Evolutionary conservation across 2,888 invertebrate species (phyloP), one percentile per base, ranked within the genome.

Genomic region (Malthinus seriepunctatus): DNA sequence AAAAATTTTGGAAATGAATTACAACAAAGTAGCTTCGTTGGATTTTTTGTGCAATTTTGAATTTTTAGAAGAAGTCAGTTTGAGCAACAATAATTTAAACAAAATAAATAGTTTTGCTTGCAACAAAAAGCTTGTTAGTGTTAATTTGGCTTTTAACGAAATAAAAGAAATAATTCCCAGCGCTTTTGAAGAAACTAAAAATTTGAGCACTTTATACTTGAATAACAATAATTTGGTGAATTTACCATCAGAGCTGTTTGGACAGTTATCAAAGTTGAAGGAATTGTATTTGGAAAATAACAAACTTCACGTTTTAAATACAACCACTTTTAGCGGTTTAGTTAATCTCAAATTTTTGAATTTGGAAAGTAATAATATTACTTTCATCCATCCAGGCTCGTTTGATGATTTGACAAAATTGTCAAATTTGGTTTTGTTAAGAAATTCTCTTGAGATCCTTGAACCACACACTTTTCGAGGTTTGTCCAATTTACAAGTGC

Each of bases 131-230:
- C n/a, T 54, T 6, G 48, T 37, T 33, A 37, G 33, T n/a, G 7
- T 48, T 3, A 32, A 54, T 31, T 32, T 54, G 1, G 33, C 48
- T 4, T 54, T 54, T 10, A 54, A 54, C 42, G 8, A 33, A 7
- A 12, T 54, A 6, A 32, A 1, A 2, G 2, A 42, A 11, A 32
- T 54, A 9, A 10, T 9, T 9, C 9, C 38, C 32, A 32, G 8
- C 1, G 2, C 8, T 1, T 48, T 54, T 32, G 32, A 32, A 9
- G 39, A 15, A 7, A 8, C 48, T 10, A 39, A 70, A 33, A 76
- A 70, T 39, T 66, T 81, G 35, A 74, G 75, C 54, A 71, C 76
- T 6, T 63, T 80, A n/a, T 76, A 74, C 32, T 50, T 80, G 63
- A 73, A 75, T 52, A 63, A 69, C 49, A 80, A 80, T 63, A 67